Evolutionary conservation across 2,113 vertebrate species (phyloP), one percentile per base, ranked within the genome.

Genomic region (Tricholaema leucomelas): DNA sequence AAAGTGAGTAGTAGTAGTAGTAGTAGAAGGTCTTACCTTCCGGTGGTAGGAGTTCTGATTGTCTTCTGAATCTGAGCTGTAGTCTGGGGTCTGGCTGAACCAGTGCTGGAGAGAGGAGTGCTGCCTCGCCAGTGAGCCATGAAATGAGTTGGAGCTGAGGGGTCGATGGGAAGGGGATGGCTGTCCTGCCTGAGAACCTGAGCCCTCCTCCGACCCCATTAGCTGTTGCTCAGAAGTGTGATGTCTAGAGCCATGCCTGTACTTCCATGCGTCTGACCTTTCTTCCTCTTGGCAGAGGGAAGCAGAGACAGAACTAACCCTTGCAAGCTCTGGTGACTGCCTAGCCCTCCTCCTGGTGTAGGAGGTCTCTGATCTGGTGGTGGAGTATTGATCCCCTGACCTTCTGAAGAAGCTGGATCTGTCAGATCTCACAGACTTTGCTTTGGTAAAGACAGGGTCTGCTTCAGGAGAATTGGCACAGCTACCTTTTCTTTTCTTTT

Each of bases 401-500:
- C 94, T 94, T 95, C 76, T 94, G 95, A 88, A 92, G 91, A 94
- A 83, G 93, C 5, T 93, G 88, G 81, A 88, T 96, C 81, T 94
- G 76, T 95, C 94, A 97, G 95, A 95, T 93, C 89, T 95, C 90
- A 95, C 63, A 96, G 72, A 95, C 42, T 91, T 95, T 96, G 92
- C 69, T 94, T 95, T 96, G 91, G 84, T 83, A 95, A 95, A 96
- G 88, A 89, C 91, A 95, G 92, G 90, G 85, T 92, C 71, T 96
- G 96, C 79, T 96, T 96, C 94, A 89, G 91, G 38, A 95, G 95
- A 92, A 91, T 58, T 93, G 82, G 78, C 92, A 95, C 87, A 94
- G 85, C 93, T 97, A 96, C 88, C 93, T 93, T 96, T 91, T 95
- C 73, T 96, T 92, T 94, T 94, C 91, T 94, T 94, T 94, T 93